Evolutionary conservation across 2,797 vertebrate genomes (phyloP).

Genomic region (Catamblyrhynchus diadema): DNA sequence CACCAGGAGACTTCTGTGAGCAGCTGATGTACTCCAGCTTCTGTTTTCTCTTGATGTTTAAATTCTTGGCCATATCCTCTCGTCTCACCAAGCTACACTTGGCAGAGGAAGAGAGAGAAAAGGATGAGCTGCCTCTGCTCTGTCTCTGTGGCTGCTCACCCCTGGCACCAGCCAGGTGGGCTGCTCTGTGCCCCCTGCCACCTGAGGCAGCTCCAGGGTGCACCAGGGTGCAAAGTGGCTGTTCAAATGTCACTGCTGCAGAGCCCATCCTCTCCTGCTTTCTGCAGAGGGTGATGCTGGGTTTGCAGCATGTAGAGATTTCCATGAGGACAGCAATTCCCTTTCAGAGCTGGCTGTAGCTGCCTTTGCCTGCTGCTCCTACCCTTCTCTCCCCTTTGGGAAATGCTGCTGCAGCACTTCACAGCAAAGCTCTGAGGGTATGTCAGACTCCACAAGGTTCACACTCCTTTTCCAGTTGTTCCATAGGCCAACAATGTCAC

Average conservation of each 20-base stretch:
- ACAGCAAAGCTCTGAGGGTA: not conserved
- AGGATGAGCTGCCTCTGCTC: slow-evolving; percentile 9
- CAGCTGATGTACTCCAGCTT: slow-evolving; percentile 34
- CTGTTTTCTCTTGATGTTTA: slow-evolving; percentile 45
- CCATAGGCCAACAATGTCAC: not conserved
- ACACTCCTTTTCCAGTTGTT: not conserved
- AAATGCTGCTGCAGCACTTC: not conserved
- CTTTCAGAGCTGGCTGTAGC: not conserved
- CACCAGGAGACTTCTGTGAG: slow-evolving; percentile 1
- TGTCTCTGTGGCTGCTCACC: not conserved
- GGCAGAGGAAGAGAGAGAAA: slow-evolving; percentile 40
- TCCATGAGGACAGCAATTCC: not conserved
- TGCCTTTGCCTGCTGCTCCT: not conserved
- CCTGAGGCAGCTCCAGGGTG: not conserved
- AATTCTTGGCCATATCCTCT: slow-evolving; percentile 37
- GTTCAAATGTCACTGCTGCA: not conserved
- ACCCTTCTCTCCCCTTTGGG: not conserved
- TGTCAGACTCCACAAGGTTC: not conserved
- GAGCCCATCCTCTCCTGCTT: not conserved
- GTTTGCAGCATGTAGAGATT: not conserved
- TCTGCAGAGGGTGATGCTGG: not conserved
- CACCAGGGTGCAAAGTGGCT: not conserved
- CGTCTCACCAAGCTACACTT: slow-evolving; percentile 37
- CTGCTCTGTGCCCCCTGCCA: not conserved
- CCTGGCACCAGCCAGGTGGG: not conserved